These are phyloP conservation scores for Tuberolachnus salignus DNA, from an alignment of 2,888 invertebrate species.

Conservation along the genomic window DNA sequence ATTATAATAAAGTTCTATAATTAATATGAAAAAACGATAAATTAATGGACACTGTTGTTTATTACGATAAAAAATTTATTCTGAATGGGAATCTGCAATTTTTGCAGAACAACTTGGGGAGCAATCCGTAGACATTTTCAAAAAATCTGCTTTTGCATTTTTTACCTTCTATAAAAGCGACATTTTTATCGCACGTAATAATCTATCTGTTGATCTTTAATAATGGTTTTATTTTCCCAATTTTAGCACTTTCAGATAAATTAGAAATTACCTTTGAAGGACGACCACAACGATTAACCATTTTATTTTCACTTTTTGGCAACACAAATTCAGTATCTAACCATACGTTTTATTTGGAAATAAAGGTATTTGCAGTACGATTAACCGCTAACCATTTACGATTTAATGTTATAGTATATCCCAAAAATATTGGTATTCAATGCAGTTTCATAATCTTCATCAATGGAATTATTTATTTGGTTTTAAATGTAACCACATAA, in stretches of 20 bases:
- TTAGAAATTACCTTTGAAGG: background rate
- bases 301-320: background rate
- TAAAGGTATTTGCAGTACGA: background rate
- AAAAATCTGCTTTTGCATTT: too few species aligned
- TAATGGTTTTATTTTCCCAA: background rate
- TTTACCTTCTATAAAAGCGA: background rate
- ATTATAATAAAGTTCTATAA: too few species aligned
- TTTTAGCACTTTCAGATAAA: conserved; percentile 16
- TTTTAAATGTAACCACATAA: too few species aligned
- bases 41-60: too few species aligned
- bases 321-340: conserved; percentile 11
- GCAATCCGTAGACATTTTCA: too few species aligned
- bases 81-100: too few species aligned
- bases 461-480: too few species aligned
- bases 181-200: background rate
- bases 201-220: conserved; percentile 2
- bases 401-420: background rate
- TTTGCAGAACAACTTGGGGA: too few species aligned
- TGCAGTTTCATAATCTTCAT: too few species aligned
- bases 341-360: background rate
- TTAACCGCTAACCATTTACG: conserved; percentile 7
- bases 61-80: too few species aligned
- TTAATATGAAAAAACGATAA: too few species aligned
- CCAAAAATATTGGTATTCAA: too few species aligned
- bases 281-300: background rate